Conservation (phyloP, 1,140 invertebrate genomes). For the Brachionus plicatilis region DNA sequence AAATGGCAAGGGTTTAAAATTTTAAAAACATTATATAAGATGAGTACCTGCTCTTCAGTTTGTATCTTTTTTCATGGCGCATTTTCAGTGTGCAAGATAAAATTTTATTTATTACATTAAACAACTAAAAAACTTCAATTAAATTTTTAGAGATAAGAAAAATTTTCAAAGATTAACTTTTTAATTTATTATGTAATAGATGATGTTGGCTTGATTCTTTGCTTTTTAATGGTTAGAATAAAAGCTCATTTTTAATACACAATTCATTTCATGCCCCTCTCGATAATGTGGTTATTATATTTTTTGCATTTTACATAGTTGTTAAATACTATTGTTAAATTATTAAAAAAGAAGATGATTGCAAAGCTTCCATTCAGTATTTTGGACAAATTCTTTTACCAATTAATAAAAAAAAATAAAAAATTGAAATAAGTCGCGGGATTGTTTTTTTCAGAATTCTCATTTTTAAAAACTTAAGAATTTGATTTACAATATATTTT, state of each 20-base stretch:
- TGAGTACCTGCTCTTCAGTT: not conserved
- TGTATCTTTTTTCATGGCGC: not conserved
- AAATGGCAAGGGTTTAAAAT: not conserved
- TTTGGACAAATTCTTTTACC: too few relatives aligned
- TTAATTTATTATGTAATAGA: not conserved
- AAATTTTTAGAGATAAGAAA: not conserved
- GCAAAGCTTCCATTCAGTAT: too few relatives aligned
- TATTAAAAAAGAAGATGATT: too few relatives aligned
- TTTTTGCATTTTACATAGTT: too few relatives aligned
- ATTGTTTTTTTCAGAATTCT: too few relatives aligned
- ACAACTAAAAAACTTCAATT: not conserved
- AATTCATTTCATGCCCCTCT: not conserved
- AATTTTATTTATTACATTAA: not conserved
- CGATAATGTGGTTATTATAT: not conserved
- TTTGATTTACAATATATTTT: too few relatives aligned
- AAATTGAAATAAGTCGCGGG: too few relatives aligned
- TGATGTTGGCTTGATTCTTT: not conserved
- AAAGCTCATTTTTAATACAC: not conserved
- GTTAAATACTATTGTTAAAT: too few relatives aligned
- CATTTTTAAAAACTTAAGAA: too few relatives aligned
- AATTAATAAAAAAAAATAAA: too few relatives aligned
- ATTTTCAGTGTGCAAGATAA: not conserved
- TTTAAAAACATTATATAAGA: not conserved
- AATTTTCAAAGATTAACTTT: not conserved
- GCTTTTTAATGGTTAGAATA: not conserved